These are phyloP conservation scores for Drosophila percnosoma DNA, from an alignment of 2,888 invertebrate species.

Conservation along the genomic window DNA sequence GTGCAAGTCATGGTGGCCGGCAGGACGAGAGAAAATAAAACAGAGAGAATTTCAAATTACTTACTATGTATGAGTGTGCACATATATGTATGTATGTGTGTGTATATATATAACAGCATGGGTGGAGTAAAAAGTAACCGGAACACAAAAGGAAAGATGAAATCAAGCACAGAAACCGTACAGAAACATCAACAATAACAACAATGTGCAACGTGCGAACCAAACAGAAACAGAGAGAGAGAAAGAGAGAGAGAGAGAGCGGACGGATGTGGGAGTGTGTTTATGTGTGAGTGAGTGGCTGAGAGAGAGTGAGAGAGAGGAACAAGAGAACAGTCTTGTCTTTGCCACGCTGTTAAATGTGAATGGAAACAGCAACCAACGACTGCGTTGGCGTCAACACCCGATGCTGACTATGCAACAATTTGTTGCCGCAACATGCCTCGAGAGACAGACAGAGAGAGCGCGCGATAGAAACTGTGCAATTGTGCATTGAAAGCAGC, in stretches of 20 bases:
- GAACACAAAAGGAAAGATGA: conserved; percentile 13
- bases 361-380: conserved; percentile 54
- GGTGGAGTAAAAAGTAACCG: neutral
- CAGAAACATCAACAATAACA: conserved; percentile 36
- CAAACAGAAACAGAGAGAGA: neutral
- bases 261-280: neutral
- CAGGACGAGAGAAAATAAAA: conserved; percentile 29
- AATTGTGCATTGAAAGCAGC: conserved; percentile 41
- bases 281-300: neutral
- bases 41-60: neutral
- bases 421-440: conserved; percentile 71
- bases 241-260: conserved; percentile 3
- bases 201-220: conserved; percentile 48
- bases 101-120: neutral
- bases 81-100: neutral
- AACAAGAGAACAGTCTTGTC: conserved; percentile 19
- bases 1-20: conserved; percentile 40
- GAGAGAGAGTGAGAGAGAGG: conserved; percentile 11
- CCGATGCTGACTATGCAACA: conserved; percentile 67
- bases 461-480: conserved; percentile 11
- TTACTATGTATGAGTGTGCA: neutral
- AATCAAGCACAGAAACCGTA: conserved; percentile 22
- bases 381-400: conserved; percentile 14
- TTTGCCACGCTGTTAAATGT: conserved; percentile 44
- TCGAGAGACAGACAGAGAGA: neutral